A percentile compares a stretch with the other conserved stretches of the same genome.
Evolutionary conservation across 1,140 invertebrate species (phyloP).

Genomic region (Manduca sexta): DNA sequence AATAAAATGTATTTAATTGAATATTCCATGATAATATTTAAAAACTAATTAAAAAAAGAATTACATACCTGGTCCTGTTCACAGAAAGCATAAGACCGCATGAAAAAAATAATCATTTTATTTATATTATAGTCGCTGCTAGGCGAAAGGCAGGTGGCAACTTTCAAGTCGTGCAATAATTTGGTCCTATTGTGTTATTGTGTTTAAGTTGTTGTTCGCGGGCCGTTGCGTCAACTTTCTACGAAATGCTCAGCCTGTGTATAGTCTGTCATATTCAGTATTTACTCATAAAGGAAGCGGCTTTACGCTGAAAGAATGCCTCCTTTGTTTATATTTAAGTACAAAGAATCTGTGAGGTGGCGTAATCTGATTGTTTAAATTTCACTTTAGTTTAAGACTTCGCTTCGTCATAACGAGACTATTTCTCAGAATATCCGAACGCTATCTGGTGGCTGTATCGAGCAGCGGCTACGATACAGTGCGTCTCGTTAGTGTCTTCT

Average conservation of each 20-base stretch:
- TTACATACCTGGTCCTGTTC: conserved; percentile 57
- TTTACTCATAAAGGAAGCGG: conserved; percentile 17
- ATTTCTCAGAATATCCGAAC: conserved; percentile 29
- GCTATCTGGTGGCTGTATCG: conserved; percentile 34
- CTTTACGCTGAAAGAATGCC: conserved; percentile 13
- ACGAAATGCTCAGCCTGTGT: conserved; percentile 31
- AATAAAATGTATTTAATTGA: too few relatives aligned
- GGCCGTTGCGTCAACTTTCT: conserved; percentile 32
- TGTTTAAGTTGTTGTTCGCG: conserved; percentile 25
- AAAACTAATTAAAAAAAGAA: neutral
- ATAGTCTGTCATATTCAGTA: conserved; percentile 20
- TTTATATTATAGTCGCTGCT: conserved; percentile 1
- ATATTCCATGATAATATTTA: too few relatives aligned
- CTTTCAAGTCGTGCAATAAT: conserved; percentile 33
- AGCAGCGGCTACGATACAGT: conserved; percentile 23
- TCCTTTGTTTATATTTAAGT: conserved; percentile 11
- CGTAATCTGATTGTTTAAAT: conserved; percentile 20
- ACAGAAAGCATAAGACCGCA: conserved; percentile 25
- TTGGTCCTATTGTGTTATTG: conserved; percentile 38
- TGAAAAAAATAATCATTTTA: conserved; percentile 40
- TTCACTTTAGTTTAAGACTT: conserved; percentile 3
- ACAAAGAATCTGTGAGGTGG: conserved; percentile 7
- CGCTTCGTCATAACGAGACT: conserved; percentile 30
- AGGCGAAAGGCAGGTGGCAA: conserved; percentile 14
- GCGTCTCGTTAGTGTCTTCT: conserved; percentile 53